These are phyloP conservation scores for Yponomeuta evonymella DNA, from an alignment of 2,888 invertebrate genomes.

Conservation along the genomic window DNA sequence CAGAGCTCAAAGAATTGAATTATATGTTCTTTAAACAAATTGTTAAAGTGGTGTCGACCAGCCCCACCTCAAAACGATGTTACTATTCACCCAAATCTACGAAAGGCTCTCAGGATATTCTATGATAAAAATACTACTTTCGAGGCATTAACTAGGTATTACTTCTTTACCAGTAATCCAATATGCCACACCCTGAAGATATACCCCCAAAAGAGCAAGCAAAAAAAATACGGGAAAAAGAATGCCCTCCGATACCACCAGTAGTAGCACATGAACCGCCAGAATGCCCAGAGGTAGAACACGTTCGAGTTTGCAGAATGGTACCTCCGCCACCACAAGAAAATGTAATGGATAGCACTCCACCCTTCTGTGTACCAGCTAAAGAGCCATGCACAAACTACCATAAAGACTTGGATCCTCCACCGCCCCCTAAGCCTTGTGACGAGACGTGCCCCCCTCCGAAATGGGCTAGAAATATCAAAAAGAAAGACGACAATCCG, in stretches of 20 bases:
- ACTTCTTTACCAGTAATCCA: neutral
- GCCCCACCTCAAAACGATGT: too few species aligned
- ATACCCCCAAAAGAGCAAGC: neutral
- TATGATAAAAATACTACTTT: too few species aligned
- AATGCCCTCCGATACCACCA: neutral
- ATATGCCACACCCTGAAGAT: neutral
- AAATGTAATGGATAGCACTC: neutral
- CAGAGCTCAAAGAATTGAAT: too few species aligned
- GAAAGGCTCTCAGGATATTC: too few species aligned
- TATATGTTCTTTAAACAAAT: too few species aligned
- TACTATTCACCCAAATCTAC: too few species aligned
- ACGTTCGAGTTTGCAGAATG: neutral
- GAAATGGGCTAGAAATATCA: neutral
- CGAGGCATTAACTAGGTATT: neutral
- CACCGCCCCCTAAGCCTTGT: conserved; percentile 19
- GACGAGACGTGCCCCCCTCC: neutral
- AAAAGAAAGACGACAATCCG: neutral
- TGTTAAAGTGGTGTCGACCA: too few species aligned
- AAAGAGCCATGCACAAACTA: neutral
- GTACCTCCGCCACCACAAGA: neutral
- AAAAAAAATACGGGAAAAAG: neutral
- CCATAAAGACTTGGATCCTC: neutral
- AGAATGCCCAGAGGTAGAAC: neutral
- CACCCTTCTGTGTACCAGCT: neutral
- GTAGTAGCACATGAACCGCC: neutral